phyloP scores from a whole-genome alignment of 2,888 invertebrate species.

The Drosophila putrida region DNA sequence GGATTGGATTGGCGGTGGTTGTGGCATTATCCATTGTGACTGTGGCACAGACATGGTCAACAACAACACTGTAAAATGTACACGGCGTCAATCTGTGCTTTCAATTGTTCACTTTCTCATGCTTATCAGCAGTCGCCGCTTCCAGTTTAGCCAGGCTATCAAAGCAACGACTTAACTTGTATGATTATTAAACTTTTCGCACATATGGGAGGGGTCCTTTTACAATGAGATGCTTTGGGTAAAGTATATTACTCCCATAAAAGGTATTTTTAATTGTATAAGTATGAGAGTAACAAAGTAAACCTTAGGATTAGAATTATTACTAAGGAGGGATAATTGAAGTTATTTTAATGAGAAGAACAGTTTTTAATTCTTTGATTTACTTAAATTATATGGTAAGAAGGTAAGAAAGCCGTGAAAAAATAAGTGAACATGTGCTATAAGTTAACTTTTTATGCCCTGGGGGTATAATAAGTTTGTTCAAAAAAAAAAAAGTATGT shows the following conservation, averaged over 20 bases:
- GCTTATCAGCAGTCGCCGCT: constrained; percentile 12
- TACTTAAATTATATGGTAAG: neutral
- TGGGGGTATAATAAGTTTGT: too few relatives aligned
- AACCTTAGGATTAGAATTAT: neutral
- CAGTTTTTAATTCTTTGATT: neutral
- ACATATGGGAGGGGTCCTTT: too few relatives aligned
- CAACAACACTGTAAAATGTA: constrained; percentile 30
- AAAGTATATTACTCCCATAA: neutral
- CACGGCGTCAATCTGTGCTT: constrained; percentile 41
- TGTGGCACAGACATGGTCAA: constrained; percentile 37
- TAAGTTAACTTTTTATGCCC: too few relatives aligned
- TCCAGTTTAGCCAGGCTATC: constrained; percentile 4
- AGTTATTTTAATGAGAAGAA: neutral
- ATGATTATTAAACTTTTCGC: constrained; percentile 13
- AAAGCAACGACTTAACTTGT: neutral
- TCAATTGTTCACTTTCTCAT: constrained; percentile 7
- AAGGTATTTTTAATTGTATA: neutral
- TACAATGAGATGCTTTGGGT: neutral
- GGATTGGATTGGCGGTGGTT: constrained; percentile 1
- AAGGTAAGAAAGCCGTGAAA: neutral
- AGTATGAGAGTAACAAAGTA: neutral
- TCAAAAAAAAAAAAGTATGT: too few relatives aligned
- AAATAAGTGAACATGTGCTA: too few relatives aligned
- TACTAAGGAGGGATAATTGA: neutral
- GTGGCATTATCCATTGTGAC: constrained; percentile 24